These are phyloP conservation scores for Semaprochilodus insignis DNA, from an alignment of 2,797 vertebrate species.

Conservation along the genomic window DNA sequence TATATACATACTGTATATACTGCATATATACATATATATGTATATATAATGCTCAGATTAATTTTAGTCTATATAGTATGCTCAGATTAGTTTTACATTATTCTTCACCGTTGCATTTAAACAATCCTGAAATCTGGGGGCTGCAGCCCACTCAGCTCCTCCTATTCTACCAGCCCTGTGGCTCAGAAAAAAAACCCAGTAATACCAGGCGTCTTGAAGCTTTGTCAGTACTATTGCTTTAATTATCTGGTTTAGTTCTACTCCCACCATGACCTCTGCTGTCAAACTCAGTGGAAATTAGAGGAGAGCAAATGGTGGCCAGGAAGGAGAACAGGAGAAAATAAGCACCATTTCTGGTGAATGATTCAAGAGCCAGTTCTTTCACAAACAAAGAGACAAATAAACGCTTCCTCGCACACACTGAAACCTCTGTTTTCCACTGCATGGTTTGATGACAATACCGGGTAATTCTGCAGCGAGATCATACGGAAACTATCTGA, in stretches of 20 bases:
- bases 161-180: too few species aligned
- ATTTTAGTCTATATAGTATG: too few species aligned
- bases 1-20: too few species aligned
- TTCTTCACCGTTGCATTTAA: too few species aligned
- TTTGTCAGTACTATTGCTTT: too few species aligned
- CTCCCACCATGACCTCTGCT: slow-evolving; percentile 21
- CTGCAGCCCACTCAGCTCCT: too few species aligned
- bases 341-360: not conserved
- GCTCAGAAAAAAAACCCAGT: too few species aligned
- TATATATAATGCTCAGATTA: too few species aligned
- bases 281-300: slow-evolving; percentile 8
- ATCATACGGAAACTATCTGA: not conserved
- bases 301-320: not conserved
- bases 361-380: not conserved
- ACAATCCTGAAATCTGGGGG: too few species aligned
- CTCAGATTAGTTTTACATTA: too few species aligned
- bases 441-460: not conserved
- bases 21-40: too few species aligned
- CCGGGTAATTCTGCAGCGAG: slow-evolving; percentile 1
- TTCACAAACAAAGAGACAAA: not conserved
- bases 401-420: not conserved
- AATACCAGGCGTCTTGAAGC: not conserved
- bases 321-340: not conserved
- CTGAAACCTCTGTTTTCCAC: not conserved
- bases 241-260: not conserved